These are phyloP conservation scores for Chlorops oryzae DNA, from an alignment of 1,140 invertebrate genomes.

Conservation along the genomic window DNA sequence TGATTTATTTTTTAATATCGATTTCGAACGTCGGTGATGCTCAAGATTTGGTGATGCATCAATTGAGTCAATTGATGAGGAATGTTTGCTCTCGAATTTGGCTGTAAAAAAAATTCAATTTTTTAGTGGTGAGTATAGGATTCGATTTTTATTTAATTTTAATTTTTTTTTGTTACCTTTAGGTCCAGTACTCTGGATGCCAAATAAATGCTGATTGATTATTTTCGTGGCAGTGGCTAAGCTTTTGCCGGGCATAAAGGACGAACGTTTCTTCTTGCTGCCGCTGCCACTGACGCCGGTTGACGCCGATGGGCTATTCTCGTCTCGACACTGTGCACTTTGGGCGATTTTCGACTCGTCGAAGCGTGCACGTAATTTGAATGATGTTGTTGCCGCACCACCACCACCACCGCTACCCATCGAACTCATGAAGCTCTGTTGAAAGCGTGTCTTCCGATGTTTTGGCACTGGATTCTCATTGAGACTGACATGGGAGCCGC, in stretches of 20 bases:
- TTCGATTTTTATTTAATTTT: no score
- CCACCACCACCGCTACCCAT: no score
- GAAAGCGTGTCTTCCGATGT: conserved; percentile 78
- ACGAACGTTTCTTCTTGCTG: conserved; percentile 50
- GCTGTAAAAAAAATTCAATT: conserved; percentile 18
- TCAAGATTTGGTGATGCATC: conserved; percentile 60
- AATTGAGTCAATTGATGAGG: conserved; percentile 64
- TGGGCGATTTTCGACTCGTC: conserved; percentile 50
- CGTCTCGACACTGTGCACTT: conserved; percentile 49
- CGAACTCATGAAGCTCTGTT: conserved; percentile 58
- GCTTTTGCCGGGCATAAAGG: conserved; percentile 59
- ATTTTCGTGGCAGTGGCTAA: conserved; percentile 64
- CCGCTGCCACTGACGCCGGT: conserved; percentile 17
- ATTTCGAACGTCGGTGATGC: conserved; percentile 62
- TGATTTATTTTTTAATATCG: conserved; percentile 70
- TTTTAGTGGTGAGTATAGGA: background rate
- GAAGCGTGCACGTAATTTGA: conserved; percentile 36
- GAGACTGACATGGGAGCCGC: conserved; percentile 57
- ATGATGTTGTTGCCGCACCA: conserved; percentile 7
- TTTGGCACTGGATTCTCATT: conserved; percentile 68
- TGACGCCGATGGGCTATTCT: conserved; percentile 18
- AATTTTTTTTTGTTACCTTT: conserved; percentile 40
- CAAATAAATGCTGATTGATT: conserved; percentile 70
- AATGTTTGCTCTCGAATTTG: conserved; percentile 58
- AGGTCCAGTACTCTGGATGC: conserved; percentile 54